phyloP scores from a whole-genome alignment of 2,113 vertebrate species.

The Labrus mixtus region DNA sequence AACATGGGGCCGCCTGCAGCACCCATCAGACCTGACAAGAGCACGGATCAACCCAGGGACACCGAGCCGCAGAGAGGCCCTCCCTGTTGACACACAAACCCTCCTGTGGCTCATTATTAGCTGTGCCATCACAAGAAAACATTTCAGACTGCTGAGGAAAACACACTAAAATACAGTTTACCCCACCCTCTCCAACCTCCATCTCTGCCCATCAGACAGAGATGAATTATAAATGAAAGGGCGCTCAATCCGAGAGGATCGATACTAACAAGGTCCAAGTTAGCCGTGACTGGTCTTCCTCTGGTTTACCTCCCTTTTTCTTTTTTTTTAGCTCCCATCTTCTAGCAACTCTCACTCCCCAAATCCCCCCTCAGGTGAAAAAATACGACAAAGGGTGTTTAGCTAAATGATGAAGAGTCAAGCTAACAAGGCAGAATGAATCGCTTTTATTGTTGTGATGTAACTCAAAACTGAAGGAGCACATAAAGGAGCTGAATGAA shows the following conservation, averaged over 20 bases:
- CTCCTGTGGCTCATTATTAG: constrained; percentile 54
- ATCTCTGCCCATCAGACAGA: constrained; percentile 61
- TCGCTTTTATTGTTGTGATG: constrained; percentile 27
- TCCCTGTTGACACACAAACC: constrained; percentile 24
- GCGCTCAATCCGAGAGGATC: constrained; percentile 77
- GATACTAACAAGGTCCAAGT: constrained; percentile 81
- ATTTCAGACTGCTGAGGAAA: constrained; percentile 59
- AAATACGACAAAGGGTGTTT: neutral
- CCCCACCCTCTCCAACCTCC: constrained; percentile 33
- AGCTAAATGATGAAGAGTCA: constrained; percentile 35
- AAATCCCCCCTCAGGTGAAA: constrained; percentile 13
- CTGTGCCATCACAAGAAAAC: constrained; percentile 37
- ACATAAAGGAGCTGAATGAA: constrained; percentile 13
- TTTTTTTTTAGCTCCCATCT: constrained; percentile 21
- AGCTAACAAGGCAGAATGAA: constrained; percentile 36
- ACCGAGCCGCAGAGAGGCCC: neutral
- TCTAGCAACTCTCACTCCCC: constrained; percentile 5
- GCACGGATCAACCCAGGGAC: constrained; percentile 5
- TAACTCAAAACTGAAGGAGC: constrained; percentile 30
- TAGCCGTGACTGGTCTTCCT: constrained; percentile 60
- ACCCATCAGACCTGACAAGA: constrained; percentile 42
- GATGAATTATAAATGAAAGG: constrained; percentile 83
- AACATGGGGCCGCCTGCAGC: constrained; percentile 21
- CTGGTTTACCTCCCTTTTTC: constrained; percentile 26
- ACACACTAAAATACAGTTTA: constrained; percentile 45